These are phyloP conservation scores for Rhinogobius similis DNA, from an alignment of 2,113 vertebrate genomes.

Conservation along the genomic window DNA sequence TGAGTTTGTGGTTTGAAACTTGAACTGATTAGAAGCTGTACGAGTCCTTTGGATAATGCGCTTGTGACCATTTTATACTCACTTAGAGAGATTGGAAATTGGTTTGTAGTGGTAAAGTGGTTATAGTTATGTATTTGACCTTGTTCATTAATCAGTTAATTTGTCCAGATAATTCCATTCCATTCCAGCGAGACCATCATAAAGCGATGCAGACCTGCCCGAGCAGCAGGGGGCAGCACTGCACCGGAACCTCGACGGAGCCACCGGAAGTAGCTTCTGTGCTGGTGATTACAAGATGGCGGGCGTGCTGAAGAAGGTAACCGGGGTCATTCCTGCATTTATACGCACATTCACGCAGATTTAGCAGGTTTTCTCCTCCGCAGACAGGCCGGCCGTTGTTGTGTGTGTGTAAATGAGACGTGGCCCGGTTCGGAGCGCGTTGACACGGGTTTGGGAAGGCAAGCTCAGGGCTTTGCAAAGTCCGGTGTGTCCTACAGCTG, in stretches of 20 bases:
- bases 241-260: not conserved
- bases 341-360: not conserved
- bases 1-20: too few relatives aligned
- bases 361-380: not conserved
- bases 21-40: too few relatives aligned
- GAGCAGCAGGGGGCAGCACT: not conserved
- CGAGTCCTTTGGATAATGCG: too few relatives aligned
- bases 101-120: too few relatives aligned
- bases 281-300: conserved; percentile 63
- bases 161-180: too few relatives aligned
- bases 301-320: conserved; percentile 78
- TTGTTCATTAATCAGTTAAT: too few relatives aligned
- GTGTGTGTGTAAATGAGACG: not conserved
- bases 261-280: not conserved
- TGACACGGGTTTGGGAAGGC: not conserved
- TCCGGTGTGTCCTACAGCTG: too few relatives aligned
- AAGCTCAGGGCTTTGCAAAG: not conserved
- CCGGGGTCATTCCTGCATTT: conserved; percentile 66
- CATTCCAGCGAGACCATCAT: too few relatives aligned
- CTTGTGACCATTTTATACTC: too few relatives aligned
- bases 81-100: too few relatives aligned
- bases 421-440: not conserved
- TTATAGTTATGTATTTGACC: too few relatives aligned
- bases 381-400: not conserved
- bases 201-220: too few relatives aligned